These are phyloP conservation scores for Pyrgus malvae DNA, from an alignment of 2,888 invertebrate species.

Conservation along the genomic window DNA sequence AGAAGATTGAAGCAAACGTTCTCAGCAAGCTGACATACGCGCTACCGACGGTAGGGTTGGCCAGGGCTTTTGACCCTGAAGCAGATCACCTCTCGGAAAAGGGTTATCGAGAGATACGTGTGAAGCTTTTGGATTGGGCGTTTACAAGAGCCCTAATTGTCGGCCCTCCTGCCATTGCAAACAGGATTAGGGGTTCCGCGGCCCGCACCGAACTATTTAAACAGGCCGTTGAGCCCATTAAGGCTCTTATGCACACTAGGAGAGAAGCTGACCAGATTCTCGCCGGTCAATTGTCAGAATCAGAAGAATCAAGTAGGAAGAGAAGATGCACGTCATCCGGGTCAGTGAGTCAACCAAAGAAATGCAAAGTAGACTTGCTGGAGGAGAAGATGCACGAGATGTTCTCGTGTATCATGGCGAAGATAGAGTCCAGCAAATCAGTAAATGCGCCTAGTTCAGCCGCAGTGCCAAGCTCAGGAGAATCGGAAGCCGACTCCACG, in stretches of 20 bases:
- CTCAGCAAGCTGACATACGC: background rate
- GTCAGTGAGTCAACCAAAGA: background rate
- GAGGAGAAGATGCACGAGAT: too few species aligned
- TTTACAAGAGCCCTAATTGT: background rate
- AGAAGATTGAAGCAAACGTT: background rate
- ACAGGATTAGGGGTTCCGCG: background rate
- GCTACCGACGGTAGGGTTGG: background rate
- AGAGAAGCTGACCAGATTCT: background rate
- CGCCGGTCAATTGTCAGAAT: background rate
- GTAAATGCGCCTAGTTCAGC: too few species aligned
- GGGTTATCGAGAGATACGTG: background rate
- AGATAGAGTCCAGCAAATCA: background rate
- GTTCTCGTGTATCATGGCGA: background rate
- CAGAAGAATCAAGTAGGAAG: background rate
- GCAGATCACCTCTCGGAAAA: background rate
- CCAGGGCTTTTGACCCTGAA: background rate
- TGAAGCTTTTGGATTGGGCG: background rate
- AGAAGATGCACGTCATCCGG: background rate
- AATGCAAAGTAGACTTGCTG: too few species aligned
- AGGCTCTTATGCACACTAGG: background rate
- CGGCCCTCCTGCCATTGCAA: background rate
- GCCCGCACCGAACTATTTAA: background rate
- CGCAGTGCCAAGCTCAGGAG: too few species aligned
- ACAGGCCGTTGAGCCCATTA: background rate
- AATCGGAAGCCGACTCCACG: too few species aligned